phyloP scores from a whole-genome alignment of 2,113 vertebrate species.

The Origma solitaria region DNA sequence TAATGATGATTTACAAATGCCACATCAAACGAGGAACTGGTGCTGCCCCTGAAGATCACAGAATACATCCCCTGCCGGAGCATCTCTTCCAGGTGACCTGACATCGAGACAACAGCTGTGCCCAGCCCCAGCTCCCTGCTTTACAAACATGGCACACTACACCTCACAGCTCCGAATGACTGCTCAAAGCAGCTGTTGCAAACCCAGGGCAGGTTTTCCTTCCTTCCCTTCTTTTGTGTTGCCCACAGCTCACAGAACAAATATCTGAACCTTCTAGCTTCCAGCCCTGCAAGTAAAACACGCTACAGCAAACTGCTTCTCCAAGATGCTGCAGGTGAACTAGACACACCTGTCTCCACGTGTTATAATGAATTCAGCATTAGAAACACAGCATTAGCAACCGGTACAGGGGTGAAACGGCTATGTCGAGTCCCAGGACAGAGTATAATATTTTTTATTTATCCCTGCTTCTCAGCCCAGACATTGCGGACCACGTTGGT shows the following conservation, averaged over 20 bases:
- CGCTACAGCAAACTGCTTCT: neutral
- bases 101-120: neutral
- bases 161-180: neutral
- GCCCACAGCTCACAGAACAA: neutral
- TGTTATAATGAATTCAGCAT: neutral
- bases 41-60: neutral
- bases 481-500: neutral
- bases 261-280: neutral
- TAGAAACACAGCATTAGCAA: neutral
- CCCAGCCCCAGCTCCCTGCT: neutral
- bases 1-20: neutral
- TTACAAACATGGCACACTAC: neutral
- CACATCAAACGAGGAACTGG: neutral
- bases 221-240: constrained; percentile 32
- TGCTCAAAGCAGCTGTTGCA: neutral
- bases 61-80: neutral
- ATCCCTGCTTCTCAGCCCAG: neutral
- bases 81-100: neutral
- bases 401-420: neutral
- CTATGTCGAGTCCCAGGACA: neutral
- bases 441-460: neutral
- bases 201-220: neutral
- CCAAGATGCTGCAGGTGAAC: neutral
- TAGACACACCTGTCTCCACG: neutral
- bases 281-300: neutral